A percentile compares a stretch with the other conserved stretches of the same genome.
Conservation (phyloP, 64 coral and sea anemone genomes). For the Pachyseris speciosa region DNA sequence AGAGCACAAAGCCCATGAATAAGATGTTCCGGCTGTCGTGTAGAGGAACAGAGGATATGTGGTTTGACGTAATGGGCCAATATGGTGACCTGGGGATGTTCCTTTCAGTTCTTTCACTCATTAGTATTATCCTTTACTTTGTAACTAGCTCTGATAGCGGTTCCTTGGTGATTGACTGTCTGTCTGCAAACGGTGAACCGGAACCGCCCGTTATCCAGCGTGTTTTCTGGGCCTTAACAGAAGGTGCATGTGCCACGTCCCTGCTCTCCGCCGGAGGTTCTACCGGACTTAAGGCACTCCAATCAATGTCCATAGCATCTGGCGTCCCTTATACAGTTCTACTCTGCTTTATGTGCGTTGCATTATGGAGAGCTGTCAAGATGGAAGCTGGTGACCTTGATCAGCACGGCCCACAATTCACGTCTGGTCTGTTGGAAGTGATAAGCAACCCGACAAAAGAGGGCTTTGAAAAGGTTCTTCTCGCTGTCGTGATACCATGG, state of each 20-base stretch:
- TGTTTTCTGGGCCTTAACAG: slow-evolving; percentile 52
- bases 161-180: slow-evolving; percentile 46
- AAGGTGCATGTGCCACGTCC: slow-evolving; percentile 40
- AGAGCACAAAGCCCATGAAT: background rate
- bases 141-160: slow-evolving; percentile 56
- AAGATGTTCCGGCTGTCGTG: slow-evolving; percentile 26
- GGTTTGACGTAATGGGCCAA: slow-evolving; percentile 57
- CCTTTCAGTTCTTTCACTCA: slow-evolving; percentile 24
- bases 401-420: slow-evolving; percentile 20
- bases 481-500: slow-evolving; percentile 42
- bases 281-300: slow-evolving; percentile 11
- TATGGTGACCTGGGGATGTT: slow-evolving; percentile 42
- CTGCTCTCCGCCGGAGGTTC: slow-evolving; percentile 20
- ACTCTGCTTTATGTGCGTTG: slow-evolving; percentile 29
- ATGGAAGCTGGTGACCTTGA: slow-evolving; percentile 48
- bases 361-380: slow-evolving; percentile 56
- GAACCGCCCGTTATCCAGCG: slow-evolving; percentile 43
- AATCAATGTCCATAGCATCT: slow-evolving; percentile 33
- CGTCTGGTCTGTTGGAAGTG: slow-evolving; percentile 6
- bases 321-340: slow-evolving; percentile 43
- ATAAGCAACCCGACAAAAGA: background rate
- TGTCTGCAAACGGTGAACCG: slow-evolving; percentile 38
- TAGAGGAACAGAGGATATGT: slow-evolving; percentile 20
- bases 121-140: slow-evolving; percentile 43
- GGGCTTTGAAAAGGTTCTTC: background rate